Evolutionary conservation across 1,140 invertebrate genomes (phyloP).

Genomic region (Cyrtorhinus lividipennis): DNA sequence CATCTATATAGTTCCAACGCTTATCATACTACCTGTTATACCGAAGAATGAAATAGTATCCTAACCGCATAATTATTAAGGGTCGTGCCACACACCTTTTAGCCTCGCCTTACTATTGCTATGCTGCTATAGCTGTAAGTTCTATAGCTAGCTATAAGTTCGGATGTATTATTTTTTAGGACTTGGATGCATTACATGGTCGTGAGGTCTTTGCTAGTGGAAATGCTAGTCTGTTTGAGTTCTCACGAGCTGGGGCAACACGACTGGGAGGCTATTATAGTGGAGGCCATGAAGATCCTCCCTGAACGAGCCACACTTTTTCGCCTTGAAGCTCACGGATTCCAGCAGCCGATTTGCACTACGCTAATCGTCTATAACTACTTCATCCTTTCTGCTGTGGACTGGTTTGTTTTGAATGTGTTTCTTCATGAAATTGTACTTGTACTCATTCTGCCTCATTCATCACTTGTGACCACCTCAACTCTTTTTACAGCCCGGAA

Average conservation of each 20-base stretch:
- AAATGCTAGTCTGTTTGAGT: slow-evolving; percentile 9
- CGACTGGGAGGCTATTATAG: slow-evolving; percentile 2
- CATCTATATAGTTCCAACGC: too few relatives aligned
- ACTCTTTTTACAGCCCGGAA: background rate
- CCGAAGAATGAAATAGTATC: too few relatives aligned
- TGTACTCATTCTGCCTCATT: too few relatives aligned
- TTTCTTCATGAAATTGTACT: too few relatives aligned
- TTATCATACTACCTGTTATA: too few relatives aligned
- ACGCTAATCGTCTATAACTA: background rate
- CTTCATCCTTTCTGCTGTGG: background rate
- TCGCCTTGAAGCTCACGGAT: background rate
- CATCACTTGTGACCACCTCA: too few relatives aligned
- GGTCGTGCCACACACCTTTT: too few relatives aligned
- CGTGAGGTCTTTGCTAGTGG: slow-evolving; percentile 9
- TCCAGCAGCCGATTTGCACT: background rate
- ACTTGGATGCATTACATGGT: background rate
- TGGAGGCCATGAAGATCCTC: background rate
- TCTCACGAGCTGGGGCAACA: background rate
- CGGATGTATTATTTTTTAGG: too few relatives aligned
- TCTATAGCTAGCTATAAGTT: too few relatives aligned
- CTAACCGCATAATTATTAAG: too few relatives aligned
- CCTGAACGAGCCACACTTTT: background rate
- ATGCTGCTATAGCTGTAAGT: too few relatives aligned
- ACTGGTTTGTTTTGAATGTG: background rate
- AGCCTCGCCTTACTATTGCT: too few relatives aligned